Evolutionary conservation across 2,797 vertebrate species (phyloP), one percentile per base, ranked within the genome.

Genomic region (Erethizon dorsatum): DNA sequence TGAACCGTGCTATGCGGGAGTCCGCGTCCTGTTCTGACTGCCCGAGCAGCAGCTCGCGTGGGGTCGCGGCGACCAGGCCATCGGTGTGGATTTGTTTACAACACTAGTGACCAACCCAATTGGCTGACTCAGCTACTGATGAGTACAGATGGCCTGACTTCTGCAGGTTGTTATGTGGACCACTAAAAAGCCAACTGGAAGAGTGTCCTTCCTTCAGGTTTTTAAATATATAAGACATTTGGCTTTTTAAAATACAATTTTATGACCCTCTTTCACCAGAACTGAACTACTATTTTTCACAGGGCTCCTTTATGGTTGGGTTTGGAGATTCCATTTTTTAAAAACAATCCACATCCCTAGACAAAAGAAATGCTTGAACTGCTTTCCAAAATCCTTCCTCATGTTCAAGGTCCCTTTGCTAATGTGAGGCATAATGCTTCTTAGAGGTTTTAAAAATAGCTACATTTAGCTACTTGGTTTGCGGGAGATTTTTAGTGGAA

Each of bases 41-140:
- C 57, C 86, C n/a, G 8, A 22, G 91, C 71, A 33, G 75, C 71
- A 54, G 61, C 45, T 86, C 41, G 71, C 63, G 13, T 83, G 78
- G 85, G 26, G 77, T 50, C 89, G 37, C 83, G 78, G 94, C 96
- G 86, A 73, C 69, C 83, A 87, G 75, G 75, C 90, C 96, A 69
- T 93, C 93, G 78, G 65, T 71, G 24, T 22, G 61, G 41, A 45
- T 91, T 94, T 96, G 85, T 56, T 88, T 78, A 86, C 33, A 54
- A 0, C 80, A 83, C 59, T 94, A 56, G 31, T 78, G 83, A 63
- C 45, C 73, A 95, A 61, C 18, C 1, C 28, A 71, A 87, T 79
- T 90, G 88, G 65, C 92, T 88, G 47, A 69, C 26, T 84, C 11
- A 4, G 86, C 41, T 83, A 37, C 57, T 84, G 52, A 63, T 69